Evolutionary conservation across 2,113 vertebrate species (phyloP), one percentile per base, ranked within the genome.

Genomic region (Eudyptes chrysolophus): DNA sequence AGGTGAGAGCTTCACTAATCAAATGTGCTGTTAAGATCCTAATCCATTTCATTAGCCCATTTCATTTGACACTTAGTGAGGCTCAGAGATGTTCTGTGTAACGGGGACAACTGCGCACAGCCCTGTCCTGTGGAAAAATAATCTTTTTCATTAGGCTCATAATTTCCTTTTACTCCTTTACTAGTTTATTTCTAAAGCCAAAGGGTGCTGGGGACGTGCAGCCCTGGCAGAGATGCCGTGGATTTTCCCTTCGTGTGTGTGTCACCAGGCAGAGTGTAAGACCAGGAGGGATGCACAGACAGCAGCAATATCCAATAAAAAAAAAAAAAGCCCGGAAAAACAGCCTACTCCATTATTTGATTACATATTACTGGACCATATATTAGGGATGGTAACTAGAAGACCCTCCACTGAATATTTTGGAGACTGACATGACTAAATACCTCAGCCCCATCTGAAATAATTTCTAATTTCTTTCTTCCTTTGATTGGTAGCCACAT

Each of bases 21-120:
- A 81, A 94, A 96, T 62, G 88, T 87, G 76, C 94, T 84, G 52
- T 92, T 95, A 95, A 94, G 72, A 94, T 89, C 89, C 92, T 94
- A 92, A 97, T 96, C 88, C 90, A 48, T 94, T 95, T 78, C 95
- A 96, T 95, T 86, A 95, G 68, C 52, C 94, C 24, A 0, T 94
- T 94, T 78, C 95, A 89, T 94, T 36, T 93, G 94, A 95, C 94
- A 71, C 83, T 93, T 18, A 76, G 51, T 6, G 69, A 77, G 92
- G 87, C 94, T 93, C 78, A 16, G 82, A 74, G 75, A 74, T 62
- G 88, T 88, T 77, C 90, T 8, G 34, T 51, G 71, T 18, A 42
- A 27, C 1, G 0, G 70, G 54, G 51, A 85, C 6, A 8, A 83
- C 62, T 6, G 32, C 15, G 0, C 9, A 6, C 0, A 3, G 77